These are phyloP conservation scores for Plusia festucae DNA, from an alignment of 2,888 invertebrate genomes.

Conservation along the genomic window DNA sequence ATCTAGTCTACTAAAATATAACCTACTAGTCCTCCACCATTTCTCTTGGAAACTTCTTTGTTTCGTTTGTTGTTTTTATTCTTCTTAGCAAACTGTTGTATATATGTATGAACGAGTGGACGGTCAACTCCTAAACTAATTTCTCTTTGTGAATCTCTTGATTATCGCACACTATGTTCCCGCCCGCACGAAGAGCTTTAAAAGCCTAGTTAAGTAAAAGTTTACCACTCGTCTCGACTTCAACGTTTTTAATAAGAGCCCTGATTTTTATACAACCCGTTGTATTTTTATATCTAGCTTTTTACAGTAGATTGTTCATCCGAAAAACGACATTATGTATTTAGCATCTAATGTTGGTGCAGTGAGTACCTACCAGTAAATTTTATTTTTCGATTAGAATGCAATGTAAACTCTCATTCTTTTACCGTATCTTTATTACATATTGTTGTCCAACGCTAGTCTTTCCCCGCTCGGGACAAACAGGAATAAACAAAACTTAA, in stretches of 20 bases:
- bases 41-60: not conserved
- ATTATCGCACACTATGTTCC: slow-evolving; percentile 66
- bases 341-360: not conserved
- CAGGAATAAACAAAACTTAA: not conserved
- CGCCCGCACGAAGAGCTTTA: slow-evolving; percentile 63
- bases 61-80: not conserved
- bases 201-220: slow-evolving; percentile 67
- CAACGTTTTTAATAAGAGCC: slow-evolving; percentile 63
- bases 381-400: not conserved
- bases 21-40: not conserved
- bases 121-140: slow-evolving; percentile 57
- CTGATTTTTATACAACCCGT: slow-evolving; percentile 57
- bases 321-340: not conserved
- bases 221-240: slow-evolving; percentile 54
- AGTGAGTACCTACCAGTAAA: no score
- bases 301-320: slow-evolving; percentile 7
- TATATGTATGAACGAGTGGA: slow-evolving; percentile 32
- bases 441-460: not conserved
- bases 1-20: not conserved
- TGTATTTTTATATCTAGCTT: slow-evolving; percentile 28
- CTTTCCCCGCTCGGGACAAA: not conserved
- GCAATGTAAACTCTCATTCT: no score
- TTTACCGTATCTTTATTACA: no score
- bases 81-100: not conserved
- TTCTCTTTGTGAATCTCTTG: slow-evolving; percentile 60